These are phyloP conservation scores for Epinephelus coioides DNA, from an alignment of 2,797 vertebrate genomes.

Conservation along the genomic window DNA sequence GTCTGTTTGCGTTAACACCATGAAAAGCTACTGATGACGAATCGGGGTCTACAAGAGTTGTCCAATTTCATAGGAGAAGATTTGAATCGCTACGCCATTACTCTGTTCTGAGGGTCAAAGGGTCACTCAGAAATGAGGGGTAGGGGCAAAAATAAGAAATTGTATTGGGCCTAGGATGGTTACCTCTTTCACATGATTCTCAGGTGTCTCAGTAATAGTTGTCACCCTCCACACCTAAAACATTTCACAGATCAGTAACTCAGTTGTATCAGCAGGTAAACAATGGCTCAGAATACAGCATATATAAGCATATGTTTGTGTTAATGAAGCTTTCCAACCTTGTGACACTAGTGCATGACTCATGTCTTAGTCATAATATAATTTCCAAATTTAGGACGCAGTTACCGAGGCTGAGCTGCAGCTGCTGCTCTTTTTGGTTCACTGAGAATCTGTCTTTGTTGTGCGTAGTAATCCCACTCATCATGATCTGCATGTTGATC, in stretches of 20 bases:
- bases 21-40: no score
- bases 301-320: not conserved
- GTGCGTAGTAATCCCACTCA: not conserved
- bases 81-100: no score
- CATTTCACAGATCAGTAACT: conserved; percentile 6
- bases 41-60: no score
- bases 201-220: not conserved
- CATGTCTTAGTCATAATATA: conserved; percentile 8
- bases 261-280: no score
- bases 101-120: no score
- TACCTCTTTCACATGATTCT: not conserved
- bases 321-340: not conserved
- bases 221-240: not conserved
- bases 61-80: no score
- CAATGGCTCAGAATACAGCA: not conserved
- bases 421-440: not conserved
- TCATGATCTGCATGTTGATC: conserved; percentile 1
- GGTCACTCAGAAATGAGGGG: no score
- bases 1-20: no score
- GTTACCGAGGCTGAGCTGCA: not conserved
- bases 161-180: not conserved
- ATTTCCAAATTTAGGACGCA: conserved; percentile 17
- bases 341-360: conserved; percentile 4
- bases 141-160: no score
- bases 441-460: not conserved